Evolutionary conservation across 2,888 invertebrate species (phyloP), one percentile per base, ranked within the genome.

Genomic region (Eupithecia subfuscata): DNA sequence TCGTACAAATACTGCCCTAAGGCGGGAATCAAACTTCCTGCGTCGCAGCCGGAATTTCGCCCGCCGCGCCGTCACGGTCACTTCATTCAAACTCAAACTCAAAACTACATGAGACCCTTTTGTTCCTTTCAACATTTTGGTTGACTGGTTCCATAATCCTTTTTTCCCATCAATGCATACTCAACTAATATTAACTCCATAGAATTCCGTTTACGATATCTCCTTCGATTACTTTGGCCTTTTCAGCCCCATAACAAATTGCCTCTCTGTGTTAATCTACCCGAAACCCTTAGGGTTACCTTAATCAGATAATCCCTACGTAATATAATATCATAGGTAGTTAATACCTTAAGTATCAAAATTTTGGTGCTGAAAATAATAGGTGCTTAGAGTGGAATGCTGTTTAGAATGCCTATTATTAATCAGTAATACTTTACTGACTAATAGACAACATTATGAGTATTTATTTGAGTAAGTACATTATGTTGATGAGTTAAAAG

Each of bases 151-250:
- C 7, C 48, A 16, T 48, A 18, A 48, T 48, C 16, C 48, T 7
- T 48, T 48, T 48, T 16, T 2, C 9, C 14, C n/a, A n/a, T n/a
- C 14, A 7, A n/a, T n/a, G n/a, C 48, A 56, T 11, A 56, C 43
- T 43, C 3, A 43, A 43, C 43, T 43, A 43, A 43, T 14, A 52
- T 60, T 60, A 60, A 25, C 60, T 60, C 14, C 60, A 60, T 25
- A 25, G 12, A 25, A 25, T 22, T 22, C 60, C 25, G 60, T 25
- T 60, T 60, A 60, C 60, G 60, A 60, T 60, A 60, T 60, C 22
- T 25, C 37, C n/a, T 37, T 65, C 65, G 37, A 65, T 65, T 65
- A 60, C 60, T 22, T 60, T 60, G 25, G 18, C 65, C 65, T 65
- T 37, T 37, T n/a, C 18, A 37, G 37, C n/a, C 30, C 65, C 37